Evolutionary conservation across 2,888 invertebrate species (phyloP).

Genomic region (Cataglyphis albicans): DNA sequence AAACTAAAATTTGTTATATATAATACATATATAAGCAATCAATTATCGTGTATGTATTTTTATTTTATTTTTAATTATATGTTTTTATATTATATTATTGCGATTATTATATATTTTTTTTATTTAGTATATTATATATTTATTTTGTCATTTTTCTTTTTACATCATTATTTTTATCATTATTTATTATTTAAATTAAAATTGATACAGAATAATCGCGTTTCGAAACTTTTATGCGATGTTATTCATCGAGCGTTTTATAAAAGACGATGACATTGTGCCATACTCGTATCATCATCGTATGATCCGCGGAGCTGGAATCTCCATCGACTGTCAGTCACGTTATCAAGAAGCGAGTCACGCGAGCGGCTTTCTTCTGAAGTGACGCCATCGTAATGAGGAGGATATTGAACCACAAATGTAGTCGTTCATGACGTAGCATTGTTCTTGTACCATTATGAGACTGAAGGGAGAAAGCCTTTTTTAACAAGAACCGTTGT

Average conservation of each 20-base stretch:
- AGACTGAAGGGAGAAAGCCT: constrained; percentile 26
- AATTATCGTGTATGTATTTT: background rate
- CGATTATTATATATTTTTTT: background rate
- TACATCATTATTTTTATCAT: background rate
- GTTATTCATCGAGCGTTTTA: background rate
- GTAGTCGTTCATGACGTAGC: constrained; percentile 24
- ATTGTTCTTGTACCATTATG: constrained; percentile 22
- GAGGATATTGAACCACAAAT: constrained; percentile 57
- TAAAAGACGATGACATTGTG: constrained; percentile 26
- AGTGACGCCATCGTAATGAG: constrained; percentile 51
- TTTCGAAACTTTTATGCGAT: constrained; percentile 15
- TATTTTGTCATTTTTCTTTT: background rate
- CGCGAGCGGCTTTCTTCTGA: constrained; percentile 54
- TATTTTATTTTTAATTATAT: background rate
- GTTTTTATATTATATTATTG: background rate
- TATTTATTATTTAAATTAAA: background rate
- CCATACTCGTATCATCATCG: constrained; percentile 38
- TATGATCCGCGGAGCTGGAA: constrained; percentile 36
- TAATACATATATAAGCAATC: background rate
- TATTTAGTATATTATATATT: background rate
- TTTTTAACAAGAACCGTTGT: background rate
- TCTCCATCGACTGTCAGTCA: constrained; percentile 34
- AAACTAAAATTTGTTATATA: background rate
- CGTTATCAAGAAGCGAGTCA: constrained; percentile 61
- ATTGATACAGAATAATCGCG: background rate